Evolutionary conservation across 2,797 vertebrate species (phyloP), one percentile per base, ranked within the genome.

Genomic region (Miichthys miiuy): DNA sequence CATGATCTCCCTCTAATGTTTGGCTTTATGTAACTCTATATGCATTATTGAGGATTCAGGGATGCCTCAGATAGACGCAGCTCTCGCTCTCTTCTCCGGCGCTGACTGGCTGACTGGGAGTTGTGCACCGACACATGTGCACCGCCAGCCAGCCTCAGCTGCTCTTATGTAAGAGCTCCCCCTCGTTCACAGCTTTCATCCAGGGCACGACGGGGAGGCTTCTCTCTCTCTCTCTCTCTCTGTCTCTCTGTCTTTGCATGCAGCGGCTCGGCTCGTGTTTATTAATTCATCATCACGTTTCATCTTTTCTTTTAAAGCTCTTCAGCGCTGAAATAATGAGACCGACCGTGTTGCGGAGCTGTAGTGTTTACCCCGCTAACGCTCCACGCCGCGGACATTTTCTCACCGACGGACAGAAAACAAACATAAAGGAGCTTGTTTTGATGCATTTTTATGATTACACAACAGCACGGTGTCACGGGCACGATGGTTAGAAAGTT

Each of bases 261-360:
- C 83, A 77, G 72, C 84, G 63, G 62, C 58, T 2, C 21, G 0
- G 41, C 78, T 84, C 47, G 2, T 38, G 68, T 87, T 91, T 79
- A 89, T 84, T 88, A 84, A 87, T 90, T 87, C 80, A 90, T 84
- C 69, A 20, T 69, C 81, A 72, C 50, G 56, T 88, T 87, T 89
- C 80, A 84, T 89, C 79, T 80, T 67, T 79, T 75, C 62, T 74
- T 66, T 54, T 44, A 61, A 73, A 50, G 51, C 79, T 86, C 69
- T 46, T 64, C 68, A 23, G 72, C n/a, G 0, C 38, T 64, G 60
- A 77, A 68, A 80, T 80, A 85, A 85, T 20, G 69, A 83, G 71
- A 13, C 11, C 2, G 13, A 13, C 48, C 5, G 41, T 18, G 65
- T 6, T 18, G 64, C 20, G 11, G 27, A 55, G 74, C 69, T 3